Evolutionary conservation across 2,797 vertebrate species (phyloP).

Genomic region (Chromis chromis): DNA sequence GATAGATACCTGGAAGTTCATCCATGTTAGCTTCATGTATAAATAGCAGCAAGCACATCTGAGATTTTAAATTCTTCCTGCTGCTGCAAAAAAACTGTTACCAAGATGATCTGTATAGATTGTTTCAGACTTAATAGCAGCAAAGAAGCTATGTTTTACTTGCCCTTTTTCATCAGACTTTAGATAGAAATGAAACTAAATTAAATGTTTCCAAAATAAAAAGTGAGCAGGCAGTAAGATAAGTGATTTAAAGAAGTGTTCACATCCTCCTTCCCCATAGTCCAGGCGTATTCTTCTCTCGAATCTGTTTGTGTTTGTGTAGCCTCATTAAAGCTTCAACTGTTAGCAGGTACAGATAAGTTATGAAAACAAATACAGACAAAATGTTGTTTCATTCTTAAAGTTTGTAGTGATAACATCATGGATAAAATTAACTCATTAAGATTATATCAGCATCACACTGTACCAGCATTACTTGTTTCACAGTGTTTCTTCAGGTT

Average conservation of each 20-base stretch:
- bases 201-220: too few species aligned
- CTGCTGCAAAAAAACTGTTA: slow-evolving; percentile 8
- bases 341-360: not conserved
- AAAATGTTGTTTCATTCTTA: not conserved
- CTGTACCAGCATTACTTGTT: not conserved
- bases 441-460: not conserved
- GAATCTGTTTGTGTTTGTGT: slow-evolving; percentile 9
- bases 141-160: too few species aligned
- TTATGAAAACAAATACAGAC: not conserved
- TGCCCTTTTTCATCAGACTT: not conserved
- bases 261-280: not conserved
- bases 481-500: not conserved
- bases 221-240: not conserved
- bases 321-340: not conserved
- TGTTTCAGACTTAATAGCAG: not conserved
- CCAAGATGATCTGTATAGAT: not conserved
- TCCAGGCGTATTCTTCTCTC: not conserved
- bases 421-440: not conserved
- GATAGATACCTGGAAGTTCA: not conserved
- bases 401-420: not conserved
- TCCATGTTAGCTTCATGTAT: not conserved
- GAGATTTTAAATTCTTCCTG: slow-evolving; percentile 9
- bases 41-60: not conserved
- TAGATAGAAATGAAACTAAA: not conserved
- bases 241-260: not conserved